Base-by-base conservation (phyloP, 30 jellyfish, hydroid and myxozoan species). In the Chironex yamaguchii region DNA sequence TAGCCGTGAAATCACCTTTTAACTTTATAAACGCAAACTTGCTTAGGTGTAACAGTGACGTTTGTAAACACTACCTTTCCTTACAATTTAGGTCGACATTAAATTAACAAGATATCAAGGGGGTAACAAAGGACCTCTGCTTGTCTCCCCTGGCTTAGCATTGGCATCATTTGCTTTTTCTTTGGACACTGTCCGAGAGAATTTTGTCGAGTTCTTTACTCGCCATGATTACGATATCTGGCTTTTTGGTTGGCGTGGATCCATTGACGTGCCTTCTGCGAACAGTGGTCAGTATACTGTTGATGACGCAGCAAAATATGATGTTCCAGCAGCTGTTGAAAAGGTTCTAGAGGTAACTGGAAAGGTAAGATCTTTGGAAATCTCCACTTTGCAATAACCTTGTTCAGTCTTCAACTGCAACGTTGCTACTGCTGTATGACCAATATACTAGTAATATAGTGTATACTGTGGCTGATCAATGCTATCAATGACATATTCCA, bases 51-150 rank as follows among this genome's bases (percentile, higher is more conserved):
- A n/a, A n/a, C n/a, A n/a, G n/a, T n/a, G n/a, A n/a, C n/a, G n/a
- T n/a, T n/a, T n/a, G n/a, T n/a, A n/a, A n/a, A n/a, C n/a, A n/a
- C n/a, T n/a, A n/a, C n/a, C n/a, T n/a, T n/a, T 58, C 31, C 6
- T 58, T 62, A 0, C 62, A 3, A 76, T 50, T 1, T 53, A 86
- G 96, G 81, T 88, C 49, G 92, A 88, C 29, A 80, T 88, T 34
- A 90, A 82, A 12, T 12, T 88, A 0, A 88, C 92, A 14, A 85
- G 96, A 0, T 88, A 73, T 79, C 53, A 69, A 11, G 96, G 96
- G 3, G 96, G 96, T 17, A 68, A 85, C 42, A 88, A 88, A 68
- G 96, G 96, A n/a, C 96, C 96, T 2, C 74, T 88, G 20, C 25
- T 88, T 4, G 89, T 82, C 0, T 30, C 74, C 0, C 96, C 78